phyloP scores from a whole-genome alignment of 2,888 invertebrate species.

The Ophion ellenae region DNA sequence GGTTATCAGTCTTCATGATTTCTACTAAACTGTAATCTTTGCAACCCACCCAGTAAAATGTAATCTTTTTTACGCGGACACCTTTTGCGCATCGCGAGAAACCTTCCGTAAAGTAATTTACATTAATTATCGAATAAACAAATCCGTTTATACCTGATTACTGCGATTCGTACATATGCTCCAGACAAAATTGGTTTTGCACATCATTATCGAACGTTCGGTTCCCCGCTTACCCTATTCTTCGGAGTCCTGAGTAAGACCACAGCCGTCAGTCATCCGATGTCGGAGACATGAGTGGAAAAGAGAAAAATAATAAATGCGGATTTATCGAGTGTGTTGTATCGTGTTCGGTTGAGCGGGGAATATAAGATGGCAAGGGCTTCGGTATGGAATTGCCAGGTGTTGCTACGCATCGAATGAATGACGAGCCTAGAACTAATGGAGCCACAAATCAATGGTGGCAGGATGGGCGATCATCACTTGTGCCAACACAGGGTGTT shows the following conservation, averaged over 20 bases:
- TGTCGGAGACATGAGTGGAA: background rate
- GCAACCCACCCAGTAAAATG: too few species aligned
- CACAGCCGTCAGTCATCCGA: background rate
- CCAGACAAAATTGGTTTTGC: background rate
- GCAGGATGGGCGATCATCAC: constrained; percentile 81
- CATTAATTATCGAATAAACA: background rate
- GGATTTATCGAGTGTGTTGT: constrained; percentile 78
- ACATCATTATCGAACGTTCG: constrained; percentile 16
- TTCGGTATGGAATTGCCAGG: constrained; percentile 70
- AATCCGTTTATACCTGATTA: background rate
- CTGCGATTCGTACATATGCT: constrained; percentile 25
- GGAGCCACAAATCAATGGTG: constrained; percentile 82
- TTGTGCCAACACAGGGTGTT: constrained; percentile 81
- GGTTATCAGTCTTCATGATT: too few species aligned
- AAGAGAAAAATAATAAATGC: constrained; percentile 73
- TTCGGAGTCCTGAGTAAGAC: background rate
- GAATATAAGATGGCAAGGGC: constrained; percentile 6
- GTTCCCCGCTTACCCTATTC: background rate
- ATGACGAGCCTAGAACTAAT: constrained; percentile 80
- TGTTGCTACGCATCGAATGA: constrained; percentile 69
- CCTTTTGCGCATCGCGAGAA: too few species aligned
- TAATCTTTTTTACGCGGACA: too few species aligned
- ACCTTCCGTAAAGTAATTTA: background rate
- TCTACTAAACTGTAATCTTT: too few species aligned
- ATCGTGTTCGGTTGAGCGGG: constrained; percentile 48